These are phyloP conservation scores for Arion vulgaris DNA, from an alignment of 1,140 invertebrate species.

Conservation along the genomic window DNA sequence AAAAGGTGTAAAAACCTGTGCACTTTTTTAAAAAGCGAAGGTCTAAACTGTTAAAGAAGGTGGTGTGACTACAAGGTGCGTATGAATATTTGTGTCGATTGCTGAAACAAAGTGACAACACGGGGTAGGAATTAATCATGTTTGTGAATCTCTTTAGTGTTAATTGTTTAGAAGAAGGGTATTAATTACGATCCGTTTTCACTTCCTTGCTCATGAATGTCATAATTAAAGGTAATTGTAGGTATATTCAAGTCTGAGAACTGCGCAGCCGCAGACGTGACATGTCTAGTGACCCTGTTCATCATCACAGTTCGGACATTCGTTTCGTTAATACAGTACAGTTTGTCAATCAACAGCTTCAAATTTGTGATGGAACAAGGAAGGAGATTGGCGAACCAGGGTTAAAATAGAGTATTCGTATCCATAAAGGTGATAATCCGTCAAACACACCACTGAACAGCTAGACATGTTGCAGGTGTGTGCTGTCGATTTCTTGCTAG, in stretches of 20 bases:
- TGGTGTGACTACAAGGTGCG: neutral
- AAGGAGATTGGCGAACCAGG: slow-evolving; percentile 18
- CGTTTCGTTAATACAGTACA: neutral
- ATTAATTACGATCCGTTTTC: neutral
- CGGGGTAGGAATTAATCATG: neutral
- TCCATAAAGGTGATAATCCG: neutral
- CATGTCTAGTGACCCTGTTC: slow-evolving; percentile 16
- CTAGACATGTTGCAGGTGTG: slow-evolving; percentile 35
- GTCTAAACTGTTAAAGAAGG: neutral
- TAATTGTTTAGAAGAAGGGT: neutral
- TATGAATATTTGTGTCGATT: neutral
- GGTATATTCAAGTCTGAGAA: neutral
- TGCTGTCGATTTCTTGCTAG: no score
- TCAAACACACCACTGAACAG: neutral
- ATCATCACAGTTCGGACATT: slow-evolving; percentile 27
- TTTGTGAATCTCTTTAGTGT: neutral
- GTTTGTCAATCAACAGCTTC: neutral
- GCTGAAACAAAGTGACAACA: neutral
- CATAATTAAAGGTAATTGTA: neutral
- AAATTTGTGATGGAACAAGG: slow-evolving; percentile 4
- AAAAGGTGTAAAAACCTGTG: no score
- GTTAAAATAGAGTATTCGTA: neutral
- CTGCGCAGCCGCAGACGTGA: slow-evolving; percentile 44
- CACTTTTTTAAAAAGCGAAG: neutral
- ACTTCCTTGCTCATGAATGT: neutral